Conservation (phyloP, 64 coral and sea anemone species). For the Platygyra sinensis region DNA sequence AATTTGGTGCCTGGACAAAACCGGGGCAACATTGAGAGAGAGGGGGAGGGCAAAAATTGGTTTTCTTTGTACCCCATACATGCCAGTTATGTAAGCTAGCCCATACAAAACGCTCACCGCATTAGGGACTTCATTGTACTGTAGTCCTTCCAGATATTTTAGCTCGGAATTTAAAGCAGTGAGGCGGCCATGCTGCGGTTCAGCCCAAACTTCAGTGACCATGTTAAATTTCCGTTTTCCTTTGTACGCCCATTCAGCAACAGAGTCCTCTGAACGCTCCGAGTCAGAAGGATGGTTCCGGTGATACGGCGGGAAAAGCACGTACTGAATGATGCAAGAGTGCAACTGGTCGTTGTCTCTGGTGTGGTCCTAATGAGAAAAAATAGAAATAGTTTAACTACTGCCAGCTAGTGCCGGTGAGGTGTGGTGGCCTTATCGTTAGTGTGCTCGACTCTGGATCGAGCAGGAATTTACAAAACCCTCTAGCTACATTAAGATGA, state of each 20-base stretch:
- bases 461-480: too few species aligned
- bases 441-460: too few species aligned
- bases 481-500: too few species aligned
- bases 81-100: too few species aligned
- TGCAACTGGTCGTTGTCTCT: conserved; percentile 45
- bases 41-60: not conserved
- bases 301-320: conserved; percentile 85
- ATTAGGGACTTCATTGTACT: conserved; percentile 76
- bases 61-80: not conserved
- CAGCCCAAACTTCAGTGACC: conserved; percentile 91
- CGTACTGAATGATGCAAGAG: conserved; percentile 89
- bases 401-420: not conserved
- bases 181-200: conserved; percentile 89
- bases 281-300: not conserved
- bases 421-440: not conserved
- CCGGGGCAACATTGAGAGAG: too few species aligned
- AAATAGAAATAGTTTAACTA: not conserved
- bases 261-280: conserved; percentile 32
- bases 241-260: conserved; percentile 85
- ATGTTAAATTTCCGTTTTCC: conserved; percentile 82
- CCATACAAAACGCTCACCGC: conserved; percentile 47
- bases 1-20: too few species aligned
- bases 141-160: conserved; percentile 73
- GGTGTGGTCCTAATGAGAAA: conserved; percentile 20
- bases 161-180: conserved; percentile 35